A percentile compares a stretch with the other conserved stretches of the same genome.
Evolutionary conservation across 2,888 invertebrate genomes (phyloP).

Genomic region (Gymnosoma rotundatum): DNA sequence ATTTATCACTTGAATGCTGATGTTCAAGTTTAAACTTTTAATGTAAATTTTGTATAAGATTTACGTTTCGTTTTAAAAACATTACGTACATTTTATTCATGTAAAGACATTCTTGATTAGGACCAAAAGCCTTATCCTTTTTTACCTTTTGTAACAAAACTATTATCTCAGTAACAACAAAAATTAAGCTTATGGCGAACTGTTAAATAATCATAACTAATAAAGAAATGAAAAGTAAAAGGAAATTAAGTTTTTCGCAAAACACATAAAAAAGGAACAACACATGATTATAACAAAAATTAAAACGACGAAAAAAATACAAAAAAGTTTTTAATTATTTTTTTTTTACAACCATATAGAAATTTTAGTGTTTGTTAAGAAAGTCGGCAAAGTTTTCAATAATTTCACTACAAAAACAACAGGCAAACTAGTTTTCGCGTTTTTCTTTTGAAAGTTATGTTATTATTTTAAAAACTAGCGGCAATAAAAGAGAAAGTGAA

Average conservation of each 20-base stretch:
- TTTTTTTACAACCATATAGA: slow-evolving; percentile 54
- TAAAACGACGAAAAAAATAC: slow-evolving; percentile 51
- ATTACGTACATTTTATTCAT: too few species aligned
- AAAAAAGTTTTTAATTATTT: slow-evolving; percentile 60
- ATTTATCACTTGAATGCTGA: too few species aligned
- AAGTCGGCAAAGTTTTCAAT: slow-evolving; percentile 74
- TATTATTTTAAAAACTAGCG: slow-evolving; percentile 58
- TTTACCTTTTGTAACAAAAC: too few species aligned
- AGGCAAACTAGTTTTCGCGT: slow-evolving; percentile 62
- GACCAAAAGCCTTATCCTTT: too few species aligned
- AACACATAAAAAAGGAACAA: too few species aligned
- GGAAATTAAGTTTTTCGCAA: slow-evolving; percentile 32
- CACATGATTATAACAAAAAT: neutral
- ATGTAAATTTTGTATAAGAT: too few species aligned
- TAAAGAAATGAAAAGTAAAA: slow-evolving; percentile 57
- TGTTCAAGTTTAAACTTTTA: too few species aligned
- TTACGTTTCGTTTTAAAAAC: too few species aligned
- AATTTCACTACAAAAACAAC: slow-evolving; percentile 71
- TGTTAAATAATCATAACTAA: slow-evolving; percentile 29
- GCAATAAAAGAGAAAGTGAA: slow-evolving; percentile 70
- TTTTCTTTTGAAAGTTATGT: slow-evolving; percentile 33
- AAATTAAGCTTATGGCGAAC: too few species aligned
- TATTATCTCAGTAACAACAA: too few species aligned
- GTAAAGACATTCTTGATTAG: too few species aligned
- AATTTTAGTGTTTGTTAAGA: slow-evolving; percentile 66